A percentile compares a stretch with the other conserved stretches of the same genome.
phyloP scores from a whole-genome alignment of 2,797 vertebrate genomes.

The Eospalax fontanierii region DNA sequence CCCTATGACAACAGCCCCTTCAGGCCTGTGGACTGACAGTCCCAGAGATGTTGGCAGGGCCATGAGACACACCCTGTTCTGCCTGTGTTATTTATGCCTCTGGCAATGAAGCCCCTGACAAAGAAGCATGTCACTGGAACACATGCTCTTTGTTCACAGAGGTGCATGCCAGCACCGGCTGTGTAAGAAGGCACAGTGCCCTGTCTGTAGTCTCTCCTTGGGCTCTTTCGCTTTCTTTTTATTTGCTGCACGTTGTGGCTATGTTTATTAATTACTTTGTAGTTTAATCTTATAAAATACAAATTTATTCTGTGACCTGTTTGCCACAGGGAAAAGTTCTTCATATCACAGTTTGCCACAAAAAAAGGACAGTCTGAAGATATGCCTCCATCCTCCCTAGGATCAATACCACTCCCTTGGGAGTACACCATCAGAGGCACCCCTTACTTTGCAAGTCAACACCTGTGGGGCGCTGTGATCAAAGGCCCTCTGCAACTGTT shows the following conservation, averaged over 20 bases:
- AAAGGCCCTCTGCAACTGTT: background rate
- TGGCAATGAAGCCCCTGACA: constrained; percentile 84
- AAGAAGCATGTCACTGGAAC: constrained; percentile 85
- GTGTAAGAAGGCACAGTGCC: constrained; percentile 78
- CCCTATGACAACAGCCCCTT: constrained; percentile 74
- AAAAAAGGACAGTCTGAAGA: constrained; percentile 5
- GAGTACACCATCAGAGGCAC: background rate
- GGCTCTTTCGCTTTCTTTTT: constrained; percentile 67
- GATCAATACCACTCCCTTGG: background rate
- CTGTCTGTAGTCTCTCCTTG: constrained; percentile 74
- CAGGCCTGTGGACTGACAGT: constrained; percentile 64
- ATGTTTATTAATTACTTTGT: constrained; percentile 80
- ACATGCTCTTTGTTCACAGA: constrained; percentile 86
- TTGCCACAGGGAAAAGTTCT: constrained; percentile 1
- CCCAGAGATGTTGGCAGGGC: constrained; percentile 67
- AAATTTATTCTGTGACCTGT: constrained; percentile 62
- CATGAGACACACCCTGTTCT: constrained; percentile 81
- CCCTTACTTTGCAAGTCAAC: background rate
- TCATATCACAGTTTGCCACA: constrained; percentile 10
- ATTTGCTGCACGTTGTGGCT: constrained; percentile 76
- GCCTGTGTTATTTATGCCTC: constrained; percentile 84
- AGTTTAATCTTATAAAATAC: constrained; percentile 65
- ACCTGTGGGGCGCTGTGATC: background rate
- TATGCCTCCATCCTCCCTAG: background rate
- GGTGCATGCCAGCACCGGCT: constrained; percentile 83